A percentile compares a stretch with the other conserved stretches of the same genome.
phyloP scores from a whole-genome alignment of 2,888 invertebrate species.

The Strigamia crassipes region DNA sequence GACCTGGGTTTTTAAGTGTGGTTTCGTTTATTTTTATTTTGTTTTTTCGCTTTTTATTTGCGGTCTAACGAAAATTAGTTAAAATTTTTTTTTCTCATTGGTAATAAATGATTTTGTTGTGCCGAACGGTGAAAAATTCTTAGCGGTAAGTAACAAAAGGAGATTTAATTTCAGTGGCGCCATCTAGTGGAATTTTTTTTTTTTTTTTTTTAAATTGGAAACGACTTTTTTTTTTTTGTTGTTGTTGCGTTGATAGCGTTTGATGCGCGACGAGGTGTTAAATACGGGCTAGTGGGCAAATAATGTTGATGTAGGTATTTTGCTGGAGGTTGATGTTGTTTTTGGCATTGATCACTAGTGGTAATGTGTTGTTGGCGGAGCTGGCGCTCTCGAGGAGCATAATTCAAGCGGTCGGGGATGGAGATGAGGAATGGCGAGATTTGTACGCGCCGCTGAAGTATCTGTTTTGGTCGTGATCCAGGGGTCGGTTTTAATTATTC shows the following conservation, averaged over 20 bases:
- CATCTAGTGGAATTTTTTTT: too few relatives aligned
- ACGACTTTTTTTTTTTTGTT: neutral
- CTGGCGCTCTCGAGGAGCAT: neutral
- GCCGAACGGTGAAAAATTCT: neutral
- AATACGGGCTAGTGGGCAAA: conserved; percentile 31
- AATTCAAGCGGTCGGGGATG: neutral
- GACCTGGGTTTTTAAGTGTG: conserved; percentile 3
- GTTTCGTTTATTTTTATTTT: neutral
- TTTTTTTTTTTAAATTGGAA: too few relatives aligned
- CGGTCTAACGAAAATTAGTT: neutral
- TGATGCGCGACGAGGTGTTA: conserved; percentile 21
- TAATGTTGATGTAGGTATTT: conserved; percentile 37
- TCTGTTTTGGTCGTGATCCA: conserved; percentile 40
- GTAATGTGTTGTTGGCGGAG: conserved; percentile 11
- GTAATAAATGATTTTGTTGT: neutral
- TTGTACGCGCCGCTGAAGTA: neutral
- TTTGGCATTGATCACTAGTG: conserved; percentile 10
- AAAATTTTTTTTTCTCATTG: too few relatives aligned
- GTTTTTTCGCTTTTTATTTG: neutral
- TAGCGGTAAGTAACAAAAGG: neutral
- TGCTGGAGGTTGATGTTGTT: conserved; percentile 24
- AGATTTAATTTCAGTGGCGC: neutral
- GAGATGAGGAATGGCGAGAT: conserved; percentile 18
- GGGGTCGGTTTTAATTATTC: conserved; percentile 39
- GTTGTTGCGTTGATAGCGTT: neutral